phyloP scores from a whole-genome alignment of 2,797 vertebrate species.

The Gymnothorax javanicus region DNA sequence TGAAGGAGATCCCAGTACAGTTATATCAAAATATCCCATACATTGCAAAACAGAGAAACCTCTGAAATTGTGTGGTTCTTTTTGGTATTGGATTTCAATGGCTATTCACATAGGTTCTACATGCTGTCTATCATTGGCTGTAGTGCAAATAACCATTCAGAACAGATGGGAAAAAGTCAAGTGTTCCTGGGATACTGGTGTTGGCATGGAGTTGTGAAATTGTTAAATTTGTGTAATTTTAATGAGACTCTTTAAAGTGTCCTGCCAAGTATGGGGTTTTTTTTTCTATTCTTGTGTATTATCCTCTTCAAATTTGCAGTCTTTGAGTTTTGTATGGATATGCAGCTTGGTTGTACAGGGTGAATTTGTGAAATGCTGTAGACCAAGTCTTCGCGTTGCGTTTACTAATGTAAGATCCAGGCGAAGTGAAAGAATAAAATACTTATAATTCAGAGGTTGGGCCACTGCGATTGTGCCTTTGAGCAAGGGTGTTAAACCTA shows the following conservation, averaged over 20 bases:
- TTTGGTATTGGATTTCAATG: conserved; percentile 62
- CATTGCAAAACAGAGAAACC: neutral
- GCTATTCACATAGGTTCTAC: conserved; percentile 68
- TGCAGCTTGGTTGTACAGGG: neutral
- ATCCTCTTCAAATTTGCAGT: neutral
- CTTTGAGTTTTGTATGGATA: neutral
- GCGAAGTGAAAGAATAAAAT: conserved; percentile 28
- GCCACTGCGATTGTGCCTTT: neutral
- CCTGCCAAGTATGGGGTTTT: conserved; percentile 28
- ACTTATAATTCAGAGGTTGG: neutral
- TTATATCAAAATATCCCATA: conserved; percentile 60
- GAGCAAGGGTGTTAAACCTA: neutral
- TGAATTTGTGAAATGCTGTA: neutral
- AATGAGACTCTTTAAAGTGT: conserved; percentile 22
- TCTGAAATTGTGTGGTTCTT: conserved; percentile 64
- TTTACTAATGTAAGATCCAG: conserved; percentile 46
- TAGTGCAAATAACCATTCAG: conserved; percentile 63
- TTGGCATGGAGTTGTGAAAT: conserved; percentile 54
- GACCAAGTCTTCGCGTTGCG: conserved; percentile 44
- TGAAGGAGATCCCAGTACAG: conserved; percentile 40
- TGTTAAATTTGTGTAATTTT: conserved; percentile 40
- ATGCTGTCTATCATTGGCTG: conserved; percentile 66
- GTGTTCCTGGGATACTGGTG: conserved; percentile 58
- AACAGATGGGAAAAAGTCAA: conserved; percentile 67
- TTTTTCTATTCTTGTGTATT: conserved; percentile 36